Evolutionary conservation across 2,888 invertebrate species (phyloP), one percentile per base, ranked within the genome.

Genomic region (Epinotia ramella): DNA sequence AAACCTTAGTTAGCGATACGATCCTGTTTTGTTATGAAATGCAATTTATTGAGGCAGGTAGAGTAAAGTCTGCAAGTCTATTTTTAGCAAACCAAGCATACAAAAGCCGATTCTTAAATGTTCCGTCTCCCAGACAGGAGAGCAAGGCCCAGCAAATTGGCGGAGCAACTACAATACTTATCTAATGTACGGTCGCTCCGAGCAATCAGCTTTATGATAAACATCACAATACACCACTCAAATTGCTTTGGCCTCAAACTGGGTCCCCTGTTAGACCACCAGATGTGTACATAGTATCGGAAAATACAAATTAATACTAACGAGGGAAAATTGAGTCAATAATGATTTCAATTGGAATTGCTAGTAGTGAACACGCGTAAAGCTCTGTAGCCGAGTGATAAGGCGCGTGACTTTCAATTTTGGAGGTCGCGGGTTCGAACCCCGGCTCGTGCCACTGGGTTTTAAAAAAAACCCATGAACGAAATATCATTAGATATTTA

Each of bases 191-290:
- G 62, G n/a, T 66, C 71, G 66, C 62, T 67, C 28, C 72, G 28
- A 44, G 67, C 72, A 76, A 71, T 72, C 76, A 71, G 76, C 67
- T 71, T 75, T 72, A 72, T 76, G 71, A 72, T 72, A 76, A 72
- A 72, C 62, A 76, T 72, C 67, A 76, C 67, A 72, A 72, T 76
- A 62, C 76, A 70, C 40, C 59, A 67, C 44, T 67, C 57, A 72
- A 76, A 76, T 76, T 76, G 72, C 71, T 72, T 62, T 71, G 75
- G 75, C 75, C 75, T 76, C 71, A 65, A 70, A 75, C 70, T 7
- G n/a, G n/a, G 13, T n/a, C 62, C 33, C 62, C 40, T 70, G 59
- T 70, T 20, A 71, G 11, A 46, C 44, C 44, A 60, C 46, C 57
- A 44, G 13, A 44, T 68, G 11, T 11, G 28, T 53, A n/a, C n/a